Evolutionary conservation across 2,113 vertebrate species (phyloP).

Genomic region (Calidris pygmaea): DNA sequence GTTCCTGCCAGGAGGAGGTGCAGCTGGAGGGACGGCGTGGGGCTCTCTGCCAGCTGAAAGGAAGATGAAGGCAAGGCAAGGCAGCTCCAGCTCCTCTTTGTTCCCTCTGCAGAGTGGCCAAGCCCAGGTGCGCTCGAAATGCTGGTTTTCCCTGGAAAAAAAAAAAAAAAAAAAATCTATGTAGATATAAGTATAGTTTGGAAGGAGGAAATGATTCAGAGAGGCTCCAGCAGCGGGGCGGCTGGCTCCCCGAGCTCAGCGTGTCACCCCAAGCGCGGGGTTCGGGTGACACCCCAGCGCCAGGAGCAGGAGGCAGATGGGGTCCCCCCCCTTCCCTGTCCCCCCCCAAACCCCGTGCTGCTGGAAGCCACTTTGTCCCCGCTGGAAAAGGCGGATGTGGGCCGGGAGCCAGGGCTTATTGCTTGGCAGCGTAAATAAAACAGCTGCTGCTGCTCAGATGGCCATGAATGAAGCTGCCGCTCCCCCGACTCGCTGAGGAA

Average conservation of each 20-base stretch:
- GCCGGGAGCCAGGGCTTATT: background rate
- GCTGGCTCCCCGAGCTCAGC: background rate
- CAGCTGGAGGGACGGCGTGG: background rate
- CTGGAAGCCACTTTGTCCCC: background rate
- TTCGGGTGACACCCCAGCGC: background rate
- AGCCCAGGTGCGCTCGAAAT: background rate
- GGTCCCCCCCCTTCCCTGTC: background rate
- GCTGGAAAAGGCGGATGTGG: background rate
- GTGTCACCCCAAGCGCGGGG: background rate
- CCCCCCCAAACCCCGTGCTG: background rate
- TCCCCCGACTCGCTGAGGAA: background rate
- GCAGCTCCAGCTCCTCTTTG: background rate
- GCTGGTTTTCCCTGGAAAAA: background rate
- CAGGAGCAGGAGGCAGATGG: background rate
- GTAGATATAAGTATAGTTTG: background rate
- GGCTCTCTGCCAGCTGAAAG: background rate
- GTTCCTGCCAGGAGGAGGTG: background rate
- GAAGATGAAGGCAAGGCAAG: background rate
- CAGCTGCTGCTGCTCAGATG: background rate
- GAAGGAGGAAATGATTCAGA: background rate
- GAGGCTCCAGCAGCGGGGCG: background rate
- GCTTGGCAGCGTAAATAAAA: slow-evolving; percentile 25
- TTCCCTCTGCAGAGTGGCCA: accelerated
- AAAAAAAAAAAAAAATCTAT: too few relatives aligned
- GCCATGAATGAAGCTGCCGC: background rate